Evolutionary conservation across 2,888 invertebrate genomes (phyloP), one percentile per base, ranked within the genome.

Genomic region (Lepeophtheirus nordmannii): DNA sequence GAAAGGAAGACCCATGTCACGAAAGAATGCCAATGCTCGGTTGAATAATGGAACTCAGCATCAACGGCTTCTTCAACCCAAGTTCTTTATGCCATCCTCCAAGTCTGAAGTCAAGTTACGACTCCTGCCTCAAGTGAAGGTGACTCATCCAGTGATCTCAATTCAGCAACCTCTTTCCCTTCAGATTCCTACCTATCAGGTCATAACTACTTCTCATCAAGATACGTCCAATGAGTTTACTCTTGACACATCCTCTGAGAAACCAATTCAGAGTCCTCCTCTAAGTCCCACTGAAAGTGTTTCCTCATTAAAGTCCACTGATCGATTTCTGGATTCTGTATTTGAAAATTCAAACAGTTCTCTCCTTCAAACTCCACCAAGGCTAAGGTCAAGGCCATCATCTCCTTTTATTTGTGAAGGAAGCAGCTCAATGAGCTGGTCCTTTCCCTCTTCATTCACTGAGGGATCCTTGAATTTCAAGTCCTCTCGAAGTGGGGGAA

Each of bases 1-100:
- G 46, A 75, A 74, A 68, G 78, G 79, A 9, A 71, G 78, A 20
- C 74, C 77, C 20, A 74, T 77, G 57, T 74, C 77, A 59, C 72
- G 79, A 53, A 80, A 81, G 71, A 83, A 83, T 72, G 83, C 87
- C 7, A 83, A 88, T 1, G 86, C 88, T 22, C 87, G 87, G 75
- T 30, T 30, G 70, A 83, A 83, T 72, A 83, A 87, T 5, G 83
- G 88, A 1, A 86, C 88, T 22, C 87, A 87, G 75, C 78, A 22
- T 23, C 62, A 62, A 40, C 39, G 63, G 5, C 63, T 30, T 1
- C 22, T 63, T 22, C 63, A 63, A 30, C 63, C 63, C 7, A 38
- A 22, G 11, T 22, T 14, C 23, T 14, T 46, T 46, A 14, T 46
- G 53, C 53, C 53, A n/a, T 56, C 56, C 23, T 22, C n/a, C 56